These are phyloP conservation scores for Nemopilema nomurai DNA, from an alignment of 30 jellyfish, hydroid and myxozoan species.

Conservation along the genomic window DNA sequence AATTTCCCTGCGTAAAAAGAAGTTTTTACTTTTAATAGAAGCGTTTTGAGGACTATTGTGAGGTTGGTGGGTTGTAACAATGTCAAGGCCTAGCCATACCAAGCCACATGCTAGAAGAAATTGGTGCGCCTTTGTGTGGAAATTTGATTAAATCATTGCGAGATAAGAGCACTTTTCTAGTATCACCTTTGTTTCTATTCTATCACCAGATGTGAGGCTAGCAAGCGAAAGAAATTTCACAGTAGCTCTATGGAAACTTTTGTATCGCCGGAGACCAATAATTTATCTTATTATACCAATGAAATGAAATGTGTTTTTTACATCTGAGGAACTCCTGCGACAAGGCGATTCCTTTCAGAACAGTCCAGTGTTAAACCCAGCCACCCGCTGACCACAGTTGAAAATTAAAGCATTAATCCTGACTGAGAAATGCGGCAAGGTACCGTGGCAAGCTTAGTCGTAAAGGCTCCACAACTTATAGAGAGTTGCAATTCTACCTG, in stretches of 20 bases:
- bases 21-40: conserved; percentile 23
- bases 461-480: background rate
- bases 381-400: conserved; percentile 38
- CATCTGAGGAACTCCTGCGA: conserved; percentile 21
- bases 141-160: conserved; percentile 32
- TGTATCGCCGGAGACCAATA: conserved; percentile 37
- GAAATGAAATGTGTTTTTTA: conserved; percentile 49
- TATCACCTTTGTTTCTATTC: conserved; percentile 33
- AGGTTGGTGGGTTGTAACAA: conserved; percentile 24
- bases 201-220: conserved; percentile 49
- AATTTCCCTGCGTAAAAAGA: conserved; percentile 44
- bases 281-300: conserved; percentile 34
- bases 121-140: conserved; percentile 20
- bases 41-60: conserved; percentile 36
- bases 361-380: conserved; percentile 17
- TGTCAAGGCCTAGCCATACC: conserved; percentile 18
- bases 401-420: background rate
- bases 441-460: background rate
- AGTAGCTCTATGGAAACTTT: conserved; percentile 24
- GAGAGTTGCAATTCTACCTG: background rate
- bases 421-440: background rate
- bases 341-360: conserved; percentile 2
- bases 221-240: conserved; percentile 34
- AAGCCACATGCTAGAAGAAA: conserved; percentile 39
- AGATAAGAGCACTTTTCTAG: conserved; percentile 12